Evolutionary conservation across 2,797 vertebrate genomes (phyloP), one percentile per base, ranked within the genome.

Genomic region (Hypotaenidia okinawae): DNA sequence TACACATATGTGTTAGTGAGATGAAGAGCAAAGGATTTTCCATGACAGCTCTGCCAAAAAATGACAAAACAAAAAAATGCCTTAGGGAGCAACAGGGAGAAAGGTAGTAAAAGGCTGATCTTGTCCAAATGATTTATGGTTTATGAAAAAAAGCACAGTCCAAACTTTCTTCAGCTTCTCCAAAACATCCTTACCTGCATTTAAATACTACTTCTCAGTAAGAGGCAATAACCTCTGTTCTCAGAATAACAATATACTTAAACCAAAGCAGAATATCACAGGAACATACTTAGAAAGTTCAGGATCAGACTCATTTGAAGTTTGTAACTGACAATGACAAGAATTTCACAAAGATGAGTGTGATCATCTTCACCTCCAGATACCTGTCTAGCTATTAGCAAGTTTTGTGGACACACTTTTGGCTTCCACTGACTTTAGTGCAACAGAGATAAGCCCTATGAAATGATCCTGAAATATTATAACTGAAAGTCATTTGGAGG

Each of bases 11-110:
- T 69, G 86, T 81, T 80, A 93, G 39, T 0, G 0, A 93, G 49
- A 83, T n/a, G 79, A 92, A 72, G 39, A 93, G 75, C 69, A 91
- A 84, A 78, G 49, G 81, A 81, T 90, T 95, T 96, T 66, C 82
- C 51, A 37, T 86, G 64, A 94, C 69, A 89, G 49, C 61, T 87
- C 82, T 93, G 37, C 73, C 87, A 79, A 86, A 61, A 87, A 84
- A 63, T 30, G 63, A 91, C 91, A 74, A 87, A 92, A 25, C 23
- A 25, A 52, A 51, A 51, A 51, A 52, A 28, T 86, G 73, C 77
- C 74, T 88, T 84, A n/a, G 17, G 77, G 62, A 94, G 52, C 93
- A 94, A 86, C 5, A 49, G 25, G 51, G 43, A 93, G 47, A 81
- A 73, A 86, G 9, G 52, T 39, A 87, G 57, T 32, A 84, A 87